Conservation (phyloP, 2,888 invertebrate genomes). For the Gymnocheta viridis region DNA sequence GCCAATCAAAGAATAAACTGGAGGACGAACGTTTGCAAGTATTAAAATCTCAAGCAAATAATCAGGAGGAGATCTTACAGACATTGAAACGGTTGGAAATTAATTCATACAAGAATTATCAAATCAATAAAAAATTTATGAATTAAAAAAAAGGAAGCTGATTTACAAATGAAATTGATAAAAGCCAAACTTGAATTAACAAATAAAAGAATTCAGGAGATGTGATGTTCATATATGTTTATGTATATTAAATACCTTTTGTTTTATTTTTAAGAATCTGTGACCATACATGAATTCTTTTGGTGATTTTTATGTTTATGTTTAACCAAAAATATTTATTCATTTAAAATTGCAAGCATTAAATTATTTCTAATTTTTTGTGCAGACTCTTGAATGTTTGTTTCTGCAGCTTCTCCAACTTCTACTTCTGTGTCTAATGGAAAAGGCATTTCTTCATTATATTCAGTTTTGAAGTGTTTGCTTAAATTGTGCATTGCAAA, state of each 20-base stretch:
- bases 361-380: conserved; percentile 22
- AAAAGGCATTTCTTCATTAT: conserved; percentile 11
- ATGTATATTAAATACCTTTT: no score
- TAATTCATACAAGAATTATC: not conserved
- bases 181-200: no score
- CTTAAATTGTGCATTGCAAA: conserved; percentile 31
- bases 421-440: conserved; percentile 4
- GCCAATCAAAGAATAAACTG: not conserved
- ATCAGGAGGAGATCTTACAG: not conserved
- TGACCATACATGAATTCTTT: no score
- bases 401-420: not conserved
- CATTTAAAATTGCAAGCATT: conserved; percentile 20
- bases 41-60: not conserved
- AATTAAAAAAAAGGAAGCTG: not conserved
- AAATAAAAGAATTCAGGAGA: no score
- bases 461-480: not conserved
- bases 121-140: conserved; percentile 1
- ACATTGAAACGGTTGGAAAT: not conserved
- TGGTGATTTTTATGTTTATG: no score
- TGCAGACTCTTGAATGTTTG: not conserved
- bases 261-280: no score
- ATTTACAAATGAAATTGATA: not conserved
- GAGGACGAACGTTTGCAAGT: not conserved
- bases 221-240: no score
- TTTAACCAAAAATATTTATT: conserved; percentile 19